Evolutionary conservation across 2,113 vertebrate genomes (phyloP).

Genomic region (Lagopus leucura): DNA sequence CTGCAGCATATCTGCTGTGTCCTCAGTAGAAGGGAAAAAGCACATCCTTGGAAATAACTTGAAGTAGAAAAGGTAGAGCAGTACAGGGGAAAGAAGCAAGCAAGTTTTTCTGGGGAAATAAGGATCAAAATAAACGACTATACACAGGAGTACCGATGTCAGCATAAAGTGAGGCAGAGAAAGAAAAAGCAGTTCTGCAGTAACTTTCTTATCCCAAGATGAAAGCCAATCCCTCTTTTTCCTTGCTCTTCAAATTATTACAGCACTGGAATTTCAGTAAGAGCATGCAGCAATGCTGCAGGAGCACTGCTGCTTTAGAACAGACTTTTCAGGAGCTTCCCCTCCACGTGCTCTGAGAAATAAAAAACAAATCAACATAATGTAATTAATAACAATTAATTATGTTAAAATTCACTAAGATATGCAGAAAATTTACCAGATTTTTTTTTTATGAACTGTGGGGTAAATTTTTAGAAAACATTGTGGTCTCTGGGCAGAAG

Average conservation of each 20-base stretch:
- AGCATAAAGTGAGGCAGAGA: neutral
- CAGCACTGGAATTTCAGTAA: neutral
- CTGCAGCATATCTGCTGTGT: neutral
- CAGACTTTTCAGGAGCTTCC: neutral
- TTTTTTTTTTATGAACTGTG: neutral
- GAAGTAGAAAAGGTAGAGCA: neutral
- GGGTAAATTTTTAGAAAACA: neutral
- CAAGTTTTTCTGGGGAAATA: neutral
- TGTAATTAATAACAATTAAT: conserved; percentile 38
- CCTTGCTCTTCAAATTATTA: neutral
- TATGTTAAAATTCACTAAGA: conserved; percentile 6
- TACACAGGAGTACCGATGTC: neutral
- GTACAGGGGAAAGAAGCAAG: neutral
- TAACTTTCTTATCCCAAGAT: neutral
- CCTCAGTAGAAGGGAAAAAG: neutral
- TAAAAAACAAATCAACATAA: conserved; percentile 34
- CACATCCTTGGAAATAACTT: neutral
- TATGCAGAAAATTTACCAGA: neutral
- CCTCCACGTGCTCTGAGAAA: neutral
- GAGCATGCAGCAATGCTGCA: neutral
- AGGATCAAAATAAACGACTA: neutral
- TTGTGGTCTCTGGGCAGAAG: neutral
- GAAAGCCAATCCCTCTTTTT: neutral
- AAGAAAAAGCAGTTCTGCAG: neutral
- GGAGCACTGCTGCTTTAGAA: neutral